Evolutionary conservation across 2,797 vertebrate species (phyloP), one percentile per base, ranked within the genome.

Genomic region (Cyclura pinguis): DNA sequence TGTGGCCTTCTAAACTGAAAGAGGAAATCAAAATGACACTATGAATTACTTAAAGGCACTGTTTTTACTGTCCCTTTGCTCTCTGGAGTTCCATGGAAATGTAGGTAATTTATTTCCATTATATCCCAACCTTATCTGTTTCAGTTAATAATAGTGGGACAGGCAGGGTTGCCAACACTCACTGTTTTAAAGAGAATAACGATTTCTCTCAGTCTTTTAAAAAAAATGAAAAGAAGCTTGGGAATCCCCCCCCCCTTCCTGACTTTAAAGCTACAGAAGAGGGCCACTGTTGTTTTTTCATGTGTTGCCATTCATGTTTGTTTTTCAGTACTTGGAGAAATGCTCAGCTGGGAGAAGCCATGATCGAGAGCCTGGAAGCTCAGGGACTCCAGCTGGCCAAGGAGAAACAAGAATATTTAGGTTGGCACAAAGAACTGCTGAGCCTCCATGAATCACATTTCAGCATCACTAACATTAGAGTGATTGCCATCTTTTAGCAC

Each of bases 331-430:
- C 99, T 9, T 99, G 99, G 99, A 99, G 98, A 96, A 99, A 99
- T n/a, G 98, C 99, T 89, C 98, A 99, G 94, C 97, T 99, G 88
- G 99, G 99, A 57, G 99, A 99, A 97, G 99, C 99, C 92, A 99
- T 99, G 98, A 99, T 99, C 0, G 98, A 99, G 97, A 99, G 98
- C 93, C 97, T 99, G 96, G 99, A 99, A 97, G 98, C 98, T 77
- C 99, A 99, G 97, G 99, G 99, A 47, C 97, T 99, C 84, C 99
- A 99, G 97, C 96, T 99, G 94, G 98, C 99, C 88, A 99, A 99
- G 94, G 99, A 99, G 96, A 99, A 99, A 94, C 99, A 99, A 94
- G 98, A 98, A 87, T 99, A 99, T 92, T 97, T 99, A 96, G 98
- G 99, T 99, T 96, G 96, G 96, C 93, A 91, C 86, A 64, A 89